Conservation (phyloP, 2,797 vertebrate genomes). For the Melanotaenia nigrans region DNA sequence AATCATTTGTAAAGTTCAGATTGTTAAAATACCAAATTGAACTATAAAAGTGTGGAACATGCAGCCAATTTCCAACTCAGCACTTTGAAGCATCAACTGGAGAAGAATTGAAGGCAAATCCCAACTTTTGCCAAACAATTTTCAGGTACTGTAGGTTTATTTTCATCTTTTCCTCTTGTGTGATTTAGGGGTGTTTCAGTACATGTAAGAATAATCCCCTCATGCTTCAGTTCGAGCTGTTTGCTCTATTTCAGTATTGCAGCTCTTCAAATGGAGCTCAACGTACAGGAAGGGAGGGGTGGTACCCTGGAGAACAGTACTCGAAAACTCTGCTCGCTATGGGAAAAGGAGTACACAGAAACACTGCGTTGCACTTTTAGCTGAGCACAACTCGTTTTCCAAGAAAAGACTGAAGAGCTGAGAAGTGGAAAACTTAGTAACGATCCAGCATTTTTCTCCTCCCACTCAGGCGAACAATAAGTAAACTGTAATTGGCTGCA, state of each 20-base stretch:
- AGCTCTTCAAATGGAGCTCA: conserved; percentile 71
- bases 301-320: conserved; percentile 65
- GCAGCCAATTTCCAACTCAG: conserved; percentile 3
- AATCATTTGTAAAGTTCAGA: conserved; percentile 10
- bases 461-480: conserved; percentile 65
- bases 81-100: conserved; percentile 10
- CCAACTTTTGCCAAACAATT: conserved; percentile 53
- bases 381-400: conserved; percentile 46
- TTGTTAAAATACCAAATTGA: conserved; percentile 23
- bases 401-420: conserved; percentile 47
- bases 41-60: conserved; percentile 11
- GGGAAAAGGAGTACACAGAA: conserved; percentile 53
- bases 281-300: conserved; percentile 37
- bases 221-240: conserved; percentile 67
- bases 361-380: conserved; percentile 53
- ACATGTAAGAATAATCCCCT: conserved; percentile 58
- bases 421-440: conserved; percentile 56
- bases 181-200: conserved; percentile 54
- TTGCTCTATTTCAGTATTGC: conserved; percentile 74
- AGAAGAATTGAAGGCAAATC: conserved; percentile 21
- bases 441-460: conserved; percentile 34
- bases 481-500: conserved; percentile 59
- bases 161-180: conserved; percentile 45
- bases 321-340: conserved; percentile 65
- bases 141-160: conserved; percentile 38